These are phyloP conservation scores for Bicyclus anynana DNA, from an alignment of 1,140 invertebrate genomes.

Conservation along the genomic window DNA sequence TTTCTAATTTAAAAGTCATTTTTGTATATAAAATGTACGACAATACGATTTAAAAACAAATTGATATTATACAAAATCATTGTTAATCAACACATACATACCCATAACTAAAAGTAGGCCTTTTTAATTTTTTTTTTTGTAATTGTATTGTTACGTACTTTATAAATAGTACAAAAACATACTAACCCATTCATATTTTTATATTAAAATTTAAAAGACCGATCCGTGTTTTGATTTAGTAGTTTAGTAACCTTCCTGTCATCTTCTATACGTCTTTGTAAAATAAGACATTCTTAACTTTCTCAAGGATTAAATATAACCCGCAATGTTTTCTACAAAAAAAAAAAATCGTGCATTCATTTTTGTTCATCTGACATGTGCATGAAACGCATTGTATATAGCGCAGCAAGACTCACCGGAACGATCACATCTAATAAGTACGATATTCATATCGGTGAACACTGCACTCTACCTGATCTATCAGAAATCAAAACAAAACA, in stretches of 20 bases:
- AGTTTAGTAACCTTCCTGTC: slow-evolving; percentile 64
- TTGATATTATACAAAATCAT: slow-evolving; percentile 17
- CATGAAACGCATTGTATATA: slow-evolving; percentile 71
- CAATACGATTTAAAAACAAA: slow-evolving; percentile 11
- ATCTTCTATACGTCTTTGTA: slow-evolving; percentile 21
- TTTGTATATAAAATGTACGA: slow-evolving; percentile 23
- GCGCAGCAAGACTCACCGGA: slow-evolving; percentile 40
- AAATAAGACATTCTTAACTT: slow-evolving; percentile 14
- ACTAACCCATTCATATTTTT: slow-evolving; percentile 66
- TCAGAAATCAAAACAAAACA: slow-evolving; percentile 20
- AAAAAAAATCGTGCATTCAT: slow-evolving; percentile 9
- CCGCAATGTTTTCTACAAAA: slow-evolving; percentile 14
- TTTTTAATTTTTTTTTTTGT: slow-evolving; percentile 18
- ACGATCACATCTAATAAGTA: slow-evolving; percentile 37
- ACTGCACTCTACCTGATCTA: slow-evolving; percentile 47
- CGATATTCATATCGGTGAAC: slow-evolving; percentile 45
- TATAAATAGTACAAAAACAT: slow-evolving; percentile 62
- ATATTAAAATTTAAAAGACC: slow-evolving; percentile 73
- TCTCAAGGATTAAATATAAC: slow-evolving; percentile 6
- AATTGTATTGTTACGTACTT: slow-evolving; percentile 34
- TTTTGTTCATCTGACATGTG: slow-evolving; percentile 42
- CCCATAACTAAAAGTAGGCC: slow-evolving; percentile 19
- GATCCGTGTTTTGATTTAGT: slow-evolving; percentile 74
- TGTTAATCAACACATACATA: slow-evolving; percentile 24
- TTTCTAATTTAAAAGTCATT: slow-evolving; percentile 3